A percentile compares a stretch with the other conserved stretches of the same genome.
Evolutionary conservation across 2,113 vertebrate species (phyloP).

Genomic region (Coptodon bakossiorum): DNA sequence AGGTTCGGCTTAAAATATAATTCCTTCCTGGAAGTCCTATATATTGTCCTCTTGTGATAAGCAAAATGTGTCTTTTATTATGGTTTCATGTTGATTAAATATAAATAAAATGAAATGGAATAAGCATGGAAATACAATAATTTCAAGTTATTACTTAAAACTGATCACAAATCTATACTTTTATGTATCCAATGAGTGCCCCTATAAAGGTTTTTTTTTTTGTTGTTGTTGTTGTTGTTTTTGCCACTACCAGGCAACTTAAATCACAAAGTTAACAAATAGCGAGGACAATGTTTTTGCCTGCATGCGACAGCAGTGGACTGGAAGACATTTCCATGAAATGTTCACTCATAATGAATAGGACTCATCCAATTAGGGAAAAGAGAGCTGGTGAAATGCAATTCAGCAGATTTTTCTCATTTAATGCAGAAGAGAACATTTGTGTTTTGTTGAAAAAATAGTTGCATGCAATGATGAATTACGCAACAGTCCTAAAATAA

Average conservation of each 20-base stretch:
- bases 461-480: background rate
- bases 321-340: background rate
- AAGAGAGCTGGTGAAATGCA: background rate
- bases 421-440: background rate
- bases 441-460: background rate
- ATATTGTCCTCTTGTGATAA: background rate
- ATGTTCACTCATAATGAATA: background rate
- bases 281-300: background rate
- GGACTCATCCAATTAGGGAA: conserved; percentile 5
- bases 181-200: background rate
- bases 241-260: background rate
- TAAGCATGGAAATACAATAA: background rate
- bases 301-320: background rate
- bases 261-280: background rate
- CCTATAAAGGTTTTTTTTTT: background rate
- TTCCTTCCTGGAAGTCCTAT: background rate
- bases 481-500: background rate
- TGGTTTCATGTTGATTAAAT: background rate
- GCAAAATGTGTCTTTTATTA: background rate
- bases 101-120: background rate
- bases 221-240: background rate
- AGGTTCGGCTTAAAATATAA: background rate
- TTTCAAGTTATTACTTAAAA: background rate
- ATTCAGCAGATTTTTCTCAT: background rate
- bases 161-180: background rate